phyloP scores from a whole-genome alignment of 2,113 vertebrate genomes.

The Ariopsis seemanni region DNA sequence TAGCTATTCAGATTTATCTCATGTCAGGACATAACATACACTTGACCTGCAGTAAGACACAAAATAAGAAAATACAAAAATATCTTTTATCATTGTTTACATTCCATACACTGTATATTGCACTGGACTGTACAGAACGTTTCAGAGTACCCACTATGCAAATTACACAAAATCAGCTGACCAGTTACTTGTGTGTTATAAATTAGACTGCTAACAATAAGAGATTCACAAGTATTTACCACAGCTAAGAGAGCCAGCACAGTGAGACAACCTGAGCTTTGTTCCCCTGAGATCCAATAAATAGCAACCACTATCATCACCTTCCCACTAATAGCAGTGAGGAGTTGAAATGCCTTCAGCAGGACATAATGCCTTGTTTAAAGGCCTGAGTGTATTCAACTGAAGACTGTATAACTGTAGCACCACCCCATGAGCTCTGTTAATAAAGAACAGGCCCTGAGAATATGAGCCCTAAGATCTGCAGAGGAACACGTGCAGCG shows the following conservation, averaged over 20 bases:
- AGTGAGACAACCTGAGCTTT: conserved; percentile 47
- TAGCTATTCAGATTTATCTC: conserved; percentile 30
- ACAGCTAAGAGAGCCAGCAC: conserved; percentile 17
- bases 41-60: conserved; percentile 28
- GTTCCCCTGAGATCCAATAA: conserved; percentile 30
- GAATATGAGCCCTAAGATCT: not conserved
- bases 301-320: conserved; percentile 45
- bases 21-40: conserved; percentile 32
- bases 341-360: conserved; percentile 28
- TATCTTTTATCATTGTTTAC: not conserved
- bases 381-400: conserved; percentile 16
- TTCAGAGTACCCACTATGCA: not conserved
- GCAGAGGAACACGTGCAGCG: not conserved
- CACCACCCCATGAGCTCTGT: not conserved
- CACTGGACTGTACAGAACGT: not conserved
- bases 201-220: conserved; percentile 20
- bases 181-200: conserved; percentile 1
- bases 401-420: conserved; percentile 3
- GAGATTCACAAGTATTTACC: conserved; percentile 39
- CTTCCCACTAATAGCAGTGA: conserved; percentile 40
- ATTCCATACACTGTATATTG: not conserved
- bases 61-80: not conserved
- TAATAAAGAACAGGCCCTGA: conserved; percentile 2
- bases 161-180: conserved; percentile 12
- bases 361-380: conserved; percentile 25